Evolutionary conservation across 2,888 invertebrate species (phyloP).

Genomic region (Ornithoptera priamus): DNA sequence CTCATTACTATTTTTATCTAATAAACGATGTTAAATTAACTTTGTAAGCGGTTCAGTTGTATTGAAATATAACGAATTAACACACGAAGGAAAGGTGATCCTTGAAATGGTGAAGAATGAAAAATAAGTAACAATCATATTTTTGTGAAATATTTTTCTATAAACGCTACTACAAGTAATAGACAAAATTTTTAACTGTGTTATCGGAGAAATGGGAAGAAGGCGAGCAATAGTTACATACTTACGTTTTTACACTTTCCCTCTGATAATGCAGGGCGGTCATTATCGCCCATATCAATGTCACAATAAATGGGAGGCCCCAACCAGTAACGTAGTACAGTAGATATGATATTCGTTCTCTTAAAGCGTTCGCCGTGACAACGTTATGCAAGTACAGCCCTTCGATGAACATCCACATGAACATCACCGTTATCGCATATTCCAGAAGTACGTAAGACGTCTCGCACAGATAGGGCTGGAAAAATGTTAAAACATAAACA

Average conservation of each 20-base stretch:
- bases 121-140: no score
- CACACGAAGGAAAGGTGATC: no score
- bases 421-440: conserved; percentile 93
- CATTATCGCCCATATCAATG: conserved; percentile 83
- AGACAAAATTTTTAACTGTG: no score
- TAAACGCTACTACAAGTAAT: no score
- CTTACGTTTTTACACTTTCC: conserved; percentile 53
- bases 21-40: no score
- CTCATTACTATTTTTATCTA: no score
- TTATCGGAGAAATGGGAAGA: not conserved
- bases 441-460: conserved; percentile 89
- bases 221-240: conserved; percentile 3
- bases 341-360: conserved; percentile 77
- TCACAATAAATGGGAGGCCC: conserved; percentile 85
- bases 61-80: no score
- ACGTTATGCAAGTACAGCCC: conserved; percentile 93
- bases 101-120: no score
- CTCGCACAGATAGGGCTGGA: conserved; percentile 90
- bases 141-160: no score
- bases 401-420: conserved; percentile 98
- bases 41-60: no score
- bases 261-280: conserved; percentile 66
- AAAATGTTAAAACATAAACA: conserved; percentile 22
- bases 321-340: conserved; percentile 86
- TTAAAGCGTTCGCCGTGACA: conserved; percentile 87